Evolutionary conservation across 2,113 vertebrate genomes (phyloP).

Genomic region (Eulacestoma nigropectus): DNA sequence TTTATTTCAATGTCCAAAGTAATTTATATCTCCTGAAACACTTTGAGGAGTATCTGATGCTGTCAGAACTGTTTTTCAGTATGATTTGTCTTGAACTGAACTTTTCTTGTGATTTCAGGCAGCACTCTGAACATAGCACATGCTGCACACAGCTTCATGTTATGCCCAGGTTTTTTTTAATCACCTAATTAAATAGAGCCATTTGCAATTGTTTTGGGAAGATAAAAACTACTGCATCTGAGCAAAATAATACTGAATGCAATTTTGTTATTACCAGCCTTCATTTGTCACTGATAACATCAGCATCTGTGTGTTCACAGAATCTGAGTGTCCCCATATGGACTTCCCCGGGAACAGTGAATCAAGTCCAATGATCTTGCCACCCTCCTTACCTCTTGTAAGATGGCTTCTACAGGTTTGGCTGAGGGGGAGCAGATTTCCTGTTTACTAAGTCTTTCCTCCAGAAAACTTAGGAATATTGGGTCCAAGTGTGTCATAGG

Average conservation of each 20-base stretch:
- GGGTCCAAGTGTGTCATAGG: not conserved
- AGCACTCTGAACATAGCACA: not conserved
- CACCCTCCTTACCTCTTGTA: not conserved
- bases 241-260: not conserved
- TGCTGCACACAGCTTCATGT: not conserved
- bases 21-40: not conserved
- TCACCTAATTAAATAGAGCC: not conserved
- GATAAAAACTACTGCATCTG: not conserved
- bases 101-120: not conserved
- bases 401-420: not conserved
- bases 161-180: not conserved
- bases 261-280: not conserved
- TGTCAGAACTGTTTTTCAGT: not conserved
- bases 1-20: not conserved
- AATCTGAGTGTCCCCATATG: not conserved
- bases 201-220: not conserved
- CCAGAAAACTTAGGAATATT: not conserved
- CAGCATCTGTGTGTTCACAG: not conserved
- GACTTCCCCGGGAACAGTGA: not conserved
- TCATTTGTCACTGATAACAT: not conserved
- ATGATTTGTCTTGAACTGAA: not conserved
- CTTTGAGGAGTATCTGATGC: not conserved
- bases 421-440: not conserved
- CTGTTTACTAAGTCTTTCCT: not conserved
- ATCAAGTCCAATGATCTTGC: fast-evolving